Evolutionary conservation across 2,797 vertebrate genomes (phyloP).

Genomic region (Paguma larvata): DNA sequence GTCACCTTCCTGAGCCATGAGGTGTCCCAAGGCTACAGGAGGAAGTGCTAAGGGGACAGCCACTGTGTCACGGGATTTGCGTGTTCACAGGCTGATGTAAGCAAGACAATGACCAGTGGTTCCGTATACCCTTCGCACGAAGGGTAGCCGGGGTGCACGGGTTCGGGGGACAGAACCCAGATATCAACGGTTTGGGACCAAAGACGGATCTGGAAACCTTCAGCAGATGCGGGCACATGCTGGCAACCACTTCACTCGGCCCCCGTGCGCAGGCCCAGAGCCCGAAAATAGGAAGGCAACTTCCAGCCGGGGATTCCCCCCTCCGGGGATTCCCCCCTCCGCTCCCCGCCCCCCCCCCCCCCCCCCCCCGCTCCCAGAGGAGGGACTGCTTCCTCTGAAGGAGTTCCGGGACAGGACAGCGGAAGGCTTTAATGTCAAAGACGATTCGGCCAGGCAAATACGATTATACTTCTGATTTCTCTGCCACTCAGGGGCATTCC

Average conservation of each 20-base stretch:
- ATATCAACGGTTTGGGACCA: background rate
- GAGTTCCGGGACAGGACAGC: background rate
- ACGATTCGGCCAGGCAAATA: too few relatives aligned
- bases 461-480: background rate
- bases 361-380: background rate
- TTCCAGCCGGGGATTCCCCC: too few relatives aligned
- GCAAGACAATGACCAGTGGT: background rate
- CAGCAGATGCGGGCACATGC: too few relatives aligned
- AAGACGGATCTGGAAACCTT: too few relatives aligned
- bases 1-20: background rate
- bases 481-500: background rate
- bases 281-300: background rate
- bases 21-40: background rate
- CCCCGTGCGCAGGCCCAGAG: background rate
- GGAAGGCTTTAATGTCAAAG: accelerated
- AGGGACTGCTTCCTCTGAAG: background rate
- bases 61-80: background rate
- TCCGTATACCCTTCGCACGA: background rate
- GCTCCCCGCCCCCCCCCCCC: background rate
- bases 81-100: background rate
- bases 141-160: background rate
- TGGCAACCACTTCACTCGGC: background rate
- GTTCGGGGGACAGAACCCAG: background rate
- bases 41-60: background rate
- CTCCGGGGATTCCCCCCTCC: too few relatives aligned